A percentile compares a stretch with the other conserved stretches of the same genome.
These are phyloP conservation scores for Acronicta psi DNA, from an alignment of 2,888 invertebrate species.

Conservation along the genomic window DNA sequence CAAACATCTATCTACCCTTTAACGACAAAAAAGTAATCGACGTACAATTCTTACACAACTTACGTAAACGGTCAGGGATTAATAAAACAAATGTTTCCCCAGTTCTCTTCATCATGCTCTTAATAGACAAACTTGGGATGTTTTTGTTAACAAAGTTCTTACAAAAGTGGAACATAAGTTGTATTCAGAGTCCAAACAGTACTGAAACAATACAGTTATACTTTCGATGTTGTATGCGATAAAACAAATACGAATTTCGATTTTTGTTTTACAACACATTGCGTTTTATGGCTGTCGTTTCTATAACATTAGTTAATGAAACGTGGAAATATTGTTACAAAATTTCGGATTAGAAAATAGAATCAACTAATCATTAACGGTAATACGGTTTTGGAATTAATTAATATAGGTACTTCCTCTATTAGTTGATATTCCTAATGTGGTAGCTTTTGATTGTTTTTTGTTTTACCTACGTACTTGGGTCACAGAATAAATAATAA, in stretches of 20 bases:
- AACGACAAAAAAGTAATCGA: slow-evolving; percentile 35
- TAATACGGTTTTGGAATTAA: no score
- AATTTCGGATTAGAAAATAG: slow-evolving; percentile 9
- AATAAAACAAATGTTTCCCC: slow-evolving; percentile 51
- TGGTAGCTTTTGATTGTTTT: no score
- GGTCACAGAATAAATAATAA: no score
- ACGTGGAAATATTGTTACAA: slow-evolving; percentile 29
- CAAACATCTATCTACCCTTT: slow-evolving; percentile 11
- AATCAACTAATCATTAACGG: not conserved
- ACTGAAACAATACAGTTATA: slow-evolving; percentile 39
- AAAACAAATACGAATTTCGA: slow-evolving; percentile 36
- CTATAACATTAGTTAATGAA: slow-evolving; percentile 39
- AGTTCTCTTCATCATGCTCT: slow-evolving; percentile 47
- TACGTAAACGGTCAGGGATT: slow-evolving; percentile 37
- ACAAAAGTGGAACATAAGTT: slow-evolving; percentile 51
- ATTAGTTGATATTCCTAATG: no score
- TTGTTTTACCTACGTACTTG: no score
- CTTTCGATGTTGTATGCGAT: slow-evolving; percentile 36
- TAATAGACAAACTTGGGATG: slow-evolving; percentile 56
- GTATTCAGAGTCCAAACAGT: slow-evolving; percentile 43
- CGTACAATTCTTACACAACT: slow-evolving; percentile 37
- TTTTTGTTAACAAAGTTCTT: slow-evolving; percentile 50
- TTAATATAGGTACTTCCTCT: no score
- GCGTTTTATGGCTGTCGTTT: slow-evolving; percentile 36
- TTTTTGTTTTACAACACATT: slow-evolving; percentile 42